phyloP scores from a whole-genome alignment of 2,113 vertebrate genomes.

The Boleophthalmus pectinirostris region DNA sequence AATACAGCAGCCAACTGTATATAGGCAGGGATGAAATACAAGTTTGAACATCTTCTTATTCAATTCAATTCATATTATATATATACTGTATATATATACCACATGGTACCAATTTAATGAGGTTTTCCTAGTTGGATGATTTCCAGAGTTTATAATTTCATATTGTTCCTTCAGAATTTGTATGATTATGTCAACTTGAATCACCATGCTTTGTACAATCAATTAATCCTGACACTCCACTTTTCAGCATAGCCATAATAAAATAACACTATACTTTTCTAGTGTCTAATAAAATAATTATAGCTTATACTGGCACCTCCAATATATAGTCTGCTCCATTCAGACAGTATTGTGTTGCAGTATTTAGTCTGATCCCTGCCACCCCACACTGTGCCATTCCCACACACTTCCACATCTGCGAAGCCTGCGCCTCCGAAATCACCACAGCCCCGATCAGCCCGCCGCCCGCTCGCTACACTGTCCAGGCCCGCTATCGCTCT shows the following conservation, averaged over 20 bases:
- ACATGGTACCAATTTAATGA: too few species aligned
- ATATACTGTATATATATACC: too few species aligned
- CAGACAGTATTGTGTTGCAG: conserved; percentile 31
- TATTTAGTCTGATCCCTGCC: conserved; percentile 37
- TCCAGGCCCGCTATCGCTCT: conserved; percentile 81
- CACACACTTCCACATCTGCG: conserved; percentile 10
- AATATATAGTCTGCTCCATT: not conserved
- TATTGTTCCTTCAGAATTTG: not conserved
- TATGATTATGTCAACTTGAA: not conserved
- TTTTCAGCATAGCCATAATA: not conserved
- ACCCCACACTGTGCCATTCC: conserved; percentile 46
- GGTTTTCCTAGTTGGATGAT: not conserved
- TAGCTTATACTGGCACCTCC: not conserved
- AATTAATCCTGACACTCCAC: not conserved
- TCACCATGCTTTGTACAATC: not conserved
- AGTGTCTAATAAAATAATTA: not conserved
- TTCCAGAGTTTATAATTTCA: not conserved
- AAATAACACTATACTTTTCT: not conserved
- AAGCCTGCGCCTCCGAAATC: not conserved
- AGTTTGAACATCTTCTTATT: too few species aligned
- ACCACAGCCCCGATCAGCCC: conserved; percentile 47
- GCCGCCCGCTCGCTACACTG: conserved; percentile 67
- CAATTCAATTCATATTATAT: too few species aligned
- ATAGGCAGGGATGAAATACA: too few species aligned
- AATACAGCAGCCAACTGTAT: too few species aligned